Base-by-base conservation (phyloP, 1,140 invertebrate genomes). In the Euglossa dilemma region DNA sequence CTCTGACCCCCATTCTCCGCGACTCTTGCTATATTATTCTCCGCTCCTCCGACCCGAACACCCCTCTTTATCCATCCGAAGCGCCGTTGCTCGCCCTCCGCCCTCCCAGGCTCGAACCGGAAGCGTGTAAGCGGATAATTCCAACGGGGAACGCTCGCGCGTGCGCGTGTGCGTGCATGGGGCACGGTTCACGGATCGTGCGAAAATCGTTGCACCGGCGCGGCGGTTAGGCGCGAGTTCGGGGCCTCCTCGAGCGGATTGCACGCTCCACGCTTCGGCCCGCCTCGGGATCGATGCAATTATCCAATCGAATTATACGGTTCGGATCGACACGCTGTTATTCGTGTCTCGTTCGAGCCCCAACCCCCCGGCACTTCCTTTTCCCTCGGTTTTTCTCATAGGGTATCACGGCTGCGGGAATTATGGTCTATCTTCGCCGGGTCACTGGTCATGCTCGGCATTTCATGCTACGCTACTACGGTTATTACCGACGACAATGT, bases 51-150 rank as follows among this genome's bases (percentile, higher is more conserved):
- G 14, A 23, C 6, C 61, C 43, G 0, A 11, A 6, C 20, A 4
- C 43, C 43, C 25, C n/a, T 63, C 14, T 54, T n/a, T 59, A 47
- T 66, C 57, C 14, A 14, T 70, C 43, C 36, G 25, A 11, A 25
- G n/a, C 45, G 56, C 56, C 56, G 36, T 71, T 76, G 47, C 56
- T 43, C 69, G n/a, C 18, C 36, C 52, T 54, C 28, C 56, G 50
- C 4, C 43, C n/a, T 36, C 43, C 64, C 83, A 64, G 47, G 77
- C 81, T 80, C 63, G 73, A 52, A 89, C 84, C 83, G 87, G 90
- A 91, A 90, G 84, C 79, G 85, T 84, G 83, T 92, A 93, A 89
- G 85, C 85, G 85, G 86, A 82, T 90, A 86, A 91, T 90, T 85
- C 74, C 57, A 87, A 87, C 86, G 85, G 77, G 77, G 76, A 78